These are phyloP conservation scores for Lacerta bilineata DNA, from an alignment of 2,797 vertebrate genomes.

Conservation along the genomic window DNA sequence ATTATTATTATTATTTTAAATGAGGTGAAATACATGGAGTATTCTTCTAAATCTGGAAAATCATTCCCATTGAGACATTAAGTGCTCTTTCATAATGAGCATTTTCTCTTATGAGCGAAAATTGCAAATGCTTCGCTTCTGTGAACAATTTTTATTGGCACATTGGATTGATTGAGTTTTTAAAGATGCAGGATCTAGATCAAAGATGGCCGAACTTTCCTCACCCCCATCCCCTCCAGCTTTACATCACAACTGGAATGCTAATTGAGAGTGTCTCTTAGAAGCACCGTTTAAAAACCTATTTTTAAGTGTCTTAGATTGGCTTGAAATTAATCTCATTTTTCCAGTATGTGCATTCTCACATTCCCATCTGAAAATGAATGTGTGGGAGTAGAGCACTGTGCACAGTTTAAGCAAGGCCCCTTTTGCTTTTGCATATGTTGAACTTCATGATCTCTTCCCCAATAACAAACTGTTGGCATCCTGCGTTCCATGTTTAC, in stretches of 20 bases:
- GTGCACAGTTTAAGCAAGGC: background rate
- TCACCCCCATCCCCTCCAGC: background rate
- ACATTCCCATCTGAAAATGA: background rate
- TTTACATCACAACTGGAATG: background rate
- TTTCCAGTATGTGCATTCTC: background rate
- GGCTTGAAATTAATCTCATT: background rate
- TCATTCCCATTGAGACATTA: background rate
- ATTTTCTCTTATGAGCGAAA: background rate
- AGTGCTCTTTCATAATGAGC: conserved; percentile 2
- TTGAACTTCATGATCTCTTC: background rate
- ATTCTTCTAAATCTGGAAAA: conserved; percentile 52
- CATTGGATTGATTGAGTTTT: background rate
- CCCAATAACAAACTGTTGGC: background rate
- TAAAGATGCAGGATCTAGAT: background rate
- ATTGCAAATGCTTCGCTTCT: background rate
- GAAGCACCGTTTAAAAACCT: background rate
- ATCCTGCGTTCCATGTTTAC: background rate
- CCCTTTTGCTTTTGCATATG: background rate
- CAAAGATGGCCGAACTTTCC: background rate
- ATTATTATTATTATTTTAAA: background rate
- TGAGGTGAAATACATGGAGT: conserved; percentile 17
- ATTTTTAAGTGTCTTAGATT: background rate
- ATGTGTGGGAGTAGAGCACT: background rate
- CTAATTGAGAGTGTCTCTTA: background rate
- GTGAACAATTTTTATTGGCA: background rate